Base-by-base conservation (phyloP, 2,888 invertebrate species). In the Bibio marci region DNA sequence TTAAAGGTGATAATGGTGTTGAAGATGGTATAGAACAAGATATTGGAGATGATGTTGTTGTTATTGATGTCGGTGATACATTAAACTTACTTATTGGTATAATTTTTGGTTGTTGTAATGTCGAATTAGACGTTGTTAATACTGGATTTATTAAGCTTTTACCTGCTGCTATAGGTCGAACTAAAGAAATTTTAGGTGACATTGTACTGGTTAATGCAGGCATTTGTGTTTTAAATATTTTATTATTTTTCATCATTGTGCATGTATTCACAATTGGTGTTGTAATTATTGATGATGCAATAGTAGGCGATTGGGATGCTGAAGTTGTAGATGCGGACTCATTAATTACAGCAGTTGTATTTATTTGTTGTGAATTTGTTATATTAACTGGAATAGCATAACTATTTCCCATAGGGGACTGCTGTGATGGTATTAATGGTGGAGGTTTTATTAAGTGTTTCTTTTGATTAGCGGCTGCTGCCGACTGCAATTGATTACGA, bases 321-420 rank as follows among this genome's bases (percentile, higher is more conserved):
- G n/a, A 11, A 8, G 28, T 22, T 2, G 27, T 19, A 17, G n/a
- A n/a, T 34, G 34, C 2, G 22, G 3, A 28, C 25, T 30, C 14
- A 38, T 15, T 25, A 32, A 14, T 17, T 32, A 32, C 15, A 38
- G 14, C 6, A 5, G 18, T 26, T 38, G 33, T 38, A n/a, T 48
- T 47, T 30, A 47, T 43, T 14, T 46, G 46, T 11, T 49, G 46
- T 2, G 44, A 44, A 35, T 48, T 47, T 38, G 46, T 46, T 28
- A 47, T 44, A 36, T 48, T 50, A 6, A 54, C 47, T n/a, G 53
- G 52, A 39, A 54, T 52, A 11, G 52, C 48, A 41, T 51, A 52
- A 34, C 51, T 48, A 42, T 53, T 53, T 13, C 35, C 26, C 7
- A 38, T 13, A n/a, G 42, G 30, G n/a, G 39, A 19, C 11, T 31